Conservation (phyloP, 1,140 invertebrate species). For the Plectrocnemia conspersa region DNA sequence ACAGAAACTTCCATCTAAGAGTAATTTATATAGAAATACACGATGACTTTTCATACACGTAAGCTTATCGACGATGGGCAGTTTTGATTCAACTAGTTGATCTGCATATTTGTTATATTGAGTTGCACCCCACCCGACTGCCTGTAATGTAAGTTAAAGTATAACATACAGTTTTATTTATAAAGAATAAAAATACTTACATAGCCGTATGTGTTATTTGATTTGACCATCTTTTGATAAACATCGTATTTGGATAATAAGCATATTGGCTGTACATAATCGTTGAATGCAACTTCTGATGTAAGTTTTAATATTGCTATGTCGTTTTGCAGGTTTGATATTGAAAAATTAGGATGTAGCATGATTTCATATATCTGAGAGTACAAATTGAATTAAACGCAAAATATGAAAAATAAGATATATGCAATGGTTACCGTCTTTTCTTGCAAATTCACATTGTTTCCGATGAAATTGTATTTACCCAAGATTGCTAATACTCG, state of each 20-base stretch:
- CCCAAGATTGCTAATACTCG: constrained; percentile 25
- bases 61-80: constrained; percentile 39
- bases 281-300: constrained; percentile 37
- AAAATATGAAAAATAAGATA: too few relatives aligned
- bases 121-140: constrained; percentile 28
- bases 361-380: constrained; percentile 30
- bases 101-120: constrained; percentile 9
- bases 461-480: constrained; percentile 28
- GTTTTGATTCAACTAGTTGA: constrained; percentile 32
- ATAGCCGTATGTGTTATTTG: constrained; percentile 34
- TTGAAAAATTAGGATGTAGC: constrained; percentile 21
- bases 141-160: constrained; percentile 5
- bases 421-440: too few relatives aligned
- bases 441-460: constrained; percentile 24
- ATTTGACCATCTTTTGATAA: too few relatives aligned
- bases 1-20: constrained; percentile 20
- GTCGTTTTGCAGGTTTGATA: constrained; percentile 22
- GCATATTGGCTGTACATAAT: constrained; percentile 48
- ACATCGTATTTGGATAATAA: constrained; percentile 45
- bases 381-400: too few relatives aligned
- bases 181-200: constrained; percentile 14
- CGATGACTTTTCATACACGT: constrained; percentile 41
- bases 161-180: neutral
- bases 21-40: constrained; percentile 19
- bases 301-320: constrained; percentile 26